Evolutionary conservation across 2,113 vertebrate species (phyloP).

Genomic region (Aphelocoma coerulescens): DNA sequence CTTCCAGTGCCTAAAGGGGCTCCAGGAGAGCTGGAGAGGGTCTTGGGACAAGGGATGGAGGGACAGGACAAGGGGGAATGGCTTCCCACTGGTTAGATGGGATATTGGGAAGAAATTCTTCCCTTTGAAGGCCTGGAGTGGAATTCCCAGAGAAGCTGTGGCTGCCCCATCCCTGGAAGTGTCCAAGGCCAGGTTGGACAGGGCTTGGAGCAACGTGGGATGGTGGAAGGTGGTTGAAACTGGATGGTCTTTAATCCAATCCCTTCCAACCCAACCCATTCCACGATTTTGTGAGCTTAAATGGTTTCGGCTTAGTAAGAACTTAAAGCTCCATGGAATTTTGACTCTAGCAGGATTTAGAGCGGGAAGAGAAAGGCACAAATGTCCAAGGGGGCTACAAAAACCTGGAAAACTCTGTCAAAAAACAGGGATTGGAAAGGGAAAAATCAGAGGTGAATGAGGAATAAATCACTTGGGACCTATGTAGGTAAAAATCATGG

Average conservation of each 20-base stretch:
- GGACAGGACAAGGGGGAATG: not conserved
- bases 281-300: not conserved
- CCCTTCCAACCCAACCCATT: not conserved
- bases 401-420: not conserved
- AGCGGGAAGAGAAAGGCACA: not conserved
- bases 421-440: not conserved
- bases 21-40: not conserved
- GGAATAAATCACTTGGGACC: not conserved
- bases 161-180: not conserved
- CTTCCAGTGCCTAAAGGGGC: not conserved
- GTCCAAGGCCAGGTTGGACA: fast-evolving
- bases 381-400: no score
- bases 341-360: not conserved
- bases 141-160: not conserved
- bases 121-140: not conserved
- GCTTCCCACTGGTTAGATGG: not conserved
- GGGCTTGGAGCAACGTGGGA: not conserved
- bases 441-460: not conserved
- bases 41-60: not conserved
- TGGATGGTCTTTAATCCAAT: not conserved
- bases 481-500: fast-evolving
- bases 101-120: not conserved
- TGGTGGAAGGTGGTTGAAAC: not conserved
- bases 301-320: not conserved
- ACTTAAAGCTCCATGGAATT: not conserved